Evolutionary conservation across 1,140 invertebrate genomes (phyloP), one percentile per base, ranked within the genome.

Genomic region (Zaprionus capensis): DNA sequence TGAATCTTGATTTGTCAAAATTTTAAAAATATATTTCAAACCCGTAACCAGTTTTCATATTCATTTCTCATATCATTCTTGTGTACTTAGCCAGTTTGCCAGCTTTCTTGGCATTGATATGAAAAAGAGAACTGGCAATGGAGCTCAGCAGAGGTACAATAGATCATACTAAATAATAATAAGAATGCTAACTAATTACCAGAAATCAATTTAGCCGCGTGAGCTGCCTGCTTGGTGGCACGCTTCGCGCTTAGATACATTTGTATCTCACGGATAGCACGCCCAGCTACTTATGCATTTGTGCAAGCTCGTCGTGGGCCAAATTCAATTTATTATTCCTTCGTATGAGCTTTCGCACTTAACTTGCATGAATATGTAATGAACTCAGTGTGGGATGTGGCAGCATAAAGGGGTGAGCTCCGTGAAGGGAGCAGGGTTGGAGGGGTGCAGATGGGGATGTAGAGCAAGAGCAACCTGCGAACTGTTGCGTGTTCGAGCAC

Each of bases 351-450:
- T 87, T 83, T 83, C 83, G 84, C 83, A 87, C 83, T 87, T 87
- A 88, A 87, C 83, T 87, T 83, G 83, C 80, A 87, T 88, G 84
- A 87, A 87, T 87, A 88, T 78, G 83, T 87, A 87, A 87, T 87
- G 84, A 87, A 81, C 28, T 38, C 55, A 38, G 71, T 56, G 69
- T 31, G 55, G 46, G 31, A 51, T 22, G 46, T n/a, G 55, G 72
- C 28, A 46, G 38, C 44, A 20, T 44, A 71, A 61, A 24, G 72
- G 56, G 53, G 58, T 56, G 20, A 44, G 26, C 58, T 28, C 20
- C 20, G 41, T n/a, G 28, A 17, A 22, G 2, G 58, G 2, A 14
- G 12, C 4, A 1, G 9, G 24, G 15, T 6, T 28, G 15, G 20
- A 2, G 1, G 17, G 24, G n/a, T 6, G 41, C 36, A 61, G 22